Conservation (phyloP, 2,888 invertebrate species). For the Cerceris rybyensis region DNA sequence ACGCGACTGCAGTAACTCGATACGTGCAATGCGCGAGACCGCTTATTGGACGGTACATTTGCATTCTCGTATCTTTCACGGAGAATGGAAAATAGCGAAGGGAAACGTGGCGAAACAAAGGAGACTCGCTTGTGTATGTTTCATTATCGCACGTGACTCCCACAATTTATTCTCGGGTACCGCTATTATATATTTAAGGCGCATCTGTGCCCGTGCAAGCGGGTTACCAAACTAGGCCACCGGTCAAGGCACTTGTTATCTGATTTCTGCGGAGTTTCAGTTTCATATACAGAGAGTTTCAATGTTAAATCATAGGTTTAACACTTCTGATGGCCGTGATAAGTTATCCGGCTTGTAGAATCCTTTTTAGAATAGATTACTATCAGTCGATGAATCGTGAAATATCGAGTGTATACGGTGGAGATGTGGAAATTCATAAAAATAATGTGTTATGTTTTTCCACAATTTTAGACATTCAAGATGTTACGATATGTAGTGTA, state of each 20-base stretch:
- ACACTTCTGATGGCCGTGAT: conserved; percentile 14
- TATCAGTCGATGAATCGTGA: too few relatives aligned
- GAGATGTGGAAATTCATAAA: too few relatives aligned
- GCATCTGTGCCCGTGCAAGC: conserved; percentile 55
- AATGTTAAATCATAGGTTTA: conserved; percentile 6
- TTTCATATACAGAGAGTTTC: conserved; percentile 52
- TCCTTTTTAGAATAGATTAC: too few relatives aligned
- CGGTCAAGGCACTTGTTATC: conserved; percentile 61
- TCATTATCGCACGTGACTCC: conserved; percentile 46
- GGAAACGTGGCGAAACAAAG: conserved; percentile 1
- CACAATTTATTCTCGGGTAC: conserved; percentile 52
- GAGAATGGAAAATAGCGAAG: conserved; percentile 25
- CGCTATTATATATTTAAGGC: conserved; percentile 65
- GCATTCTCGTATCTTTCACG: conserved; percentile 15
- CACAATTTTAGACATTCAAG: too few relatives aligned
- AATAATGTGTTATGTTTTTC: too few relatives aligned
- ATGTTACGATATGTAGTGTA: too few relatives aligned
- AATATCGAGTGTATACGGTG: too few relatives aligned
- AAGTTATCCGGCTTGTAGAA: neutral
- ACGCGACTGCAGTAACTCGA: conserved; percentile 37
- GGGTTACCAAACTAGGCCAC: conserved; percentile 59
- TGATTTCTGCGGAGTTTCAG: conserved; percentile 58
- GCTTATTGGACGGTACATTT: conserved; percentile 15
- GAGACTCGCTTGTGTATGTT: conserved; percentile 5
- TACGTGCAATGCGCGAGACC: conserved; percentile 5